phyloP scores from a whole-genome alignment of 2,888 invertebrate genomes.

The Pseudolycoriella hygida region DNA sequence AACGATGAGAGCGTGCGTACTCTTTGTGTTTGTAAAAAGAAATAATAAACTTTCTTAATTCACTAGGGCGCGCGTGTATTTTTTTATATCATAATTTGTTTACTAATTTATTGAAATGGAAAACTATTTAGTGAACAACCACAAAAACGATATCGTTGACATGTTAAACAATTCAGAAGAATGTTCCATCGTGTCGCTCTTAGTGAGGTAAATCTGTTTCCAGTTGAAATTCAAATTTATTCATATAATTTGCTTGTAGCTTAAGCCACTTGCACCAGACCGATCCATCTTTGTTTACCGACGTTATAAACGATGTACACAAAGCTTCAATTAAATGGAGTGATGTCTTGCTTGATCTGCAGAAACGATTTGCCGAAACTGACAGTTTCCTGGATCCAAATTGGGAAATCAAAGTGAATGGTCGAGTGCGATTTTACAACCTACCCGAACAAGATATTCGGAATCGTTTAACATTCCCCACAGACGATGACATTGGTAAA shows the following conservation, averaged over 20 bases:
- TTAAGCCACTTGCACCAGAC: conserved; percentile 24
- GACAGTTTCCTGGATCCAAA: conserved; percentile 20
- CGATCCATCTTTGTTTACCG: conserved; percentile 45
- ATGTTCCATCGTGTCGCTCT: no score
- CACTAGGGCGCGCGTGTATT: no score
- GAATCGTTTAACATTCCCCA: conserved; percentile 45
- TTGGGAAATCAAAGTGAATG: conserved; percentile 38
- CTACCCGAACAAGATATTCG: conserved; percentile 52
- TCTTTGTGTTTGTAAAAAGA: no score
- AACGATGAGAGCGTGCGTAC: no score
- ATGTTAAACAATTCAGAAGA: no score
- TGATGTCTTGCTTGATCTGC: conserved; percentile 38
- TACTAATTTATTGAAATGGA: no score
- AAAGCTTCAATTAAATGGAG: conserved; percentile 45
- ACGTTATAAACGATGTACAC: conserved; percentile 45
- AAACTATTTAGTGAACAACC: no score
- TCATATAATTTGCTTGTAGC: conserved; percentile 6
- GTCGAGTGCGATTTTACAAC: conserved; percentile 46
- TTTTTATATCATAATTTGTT: no score
- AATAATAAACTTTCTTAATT: no score
- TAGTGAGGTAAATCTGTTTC: no score
- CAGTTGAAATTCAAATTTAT: no score
- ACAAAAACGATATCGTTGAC: no score
- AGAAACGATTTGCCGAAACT: conserved; percentile 32
- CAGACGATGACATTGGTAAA: conserved; percentile 48